These are phyloP conservation scores for Oreohelix idahoensis DNA, from an alignment of 1,140 invertebrate species.

Conservation along the genomic window DNA sequence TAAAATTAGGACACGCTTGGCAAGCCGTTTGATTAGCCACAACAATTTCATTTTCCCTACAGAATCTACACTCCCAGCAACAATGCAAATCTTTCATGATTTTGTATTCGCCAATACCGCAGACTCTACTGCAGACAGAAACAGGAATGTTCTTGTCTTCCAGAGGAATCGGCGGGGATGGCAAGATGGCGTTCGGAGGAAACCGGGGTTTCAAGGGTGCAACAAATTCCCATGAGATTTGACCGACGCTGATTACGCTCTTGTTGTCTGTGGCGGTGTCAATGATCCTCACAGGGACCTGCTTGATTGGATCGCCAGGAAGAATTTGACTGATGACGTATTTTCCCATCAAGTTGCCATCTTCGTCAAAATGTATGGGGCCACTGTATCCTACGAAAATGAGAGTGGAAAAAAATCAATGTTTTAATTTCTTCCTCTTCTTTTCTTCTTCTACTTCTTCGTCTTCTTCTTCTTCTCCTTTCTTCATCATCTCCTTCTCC, in stretches of 20 bases:
- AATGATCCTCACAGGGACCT: conserved; percentile 16
- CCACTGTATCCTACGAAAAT: conserved; percentile 19
- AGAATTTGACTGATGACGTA: conserved; percentile 43
- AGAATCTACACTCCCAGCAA: conserved; percentile 45
- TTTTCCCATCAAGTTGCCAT: conserved; percentile 41
- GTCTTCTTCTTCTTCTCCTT: no score
- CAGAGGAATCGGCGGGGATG: neutral
- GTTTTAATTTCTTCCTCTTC: neutral
- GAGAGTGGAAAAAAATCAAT: neutral
- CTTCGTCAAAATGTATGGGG: conserved; percentile 38
- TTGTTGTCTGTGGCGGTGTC: conserved; percentile 20
- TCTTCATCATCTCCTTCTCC: no score
- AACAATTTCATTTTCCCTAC: conserved; percentile 51
- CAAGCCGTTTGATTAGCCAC: conserved; percentile 48
- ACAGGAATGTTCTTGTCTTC: conserved; percentile 29
- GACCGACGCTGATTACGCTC: neutral
- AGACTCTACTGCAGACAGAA: conserved; percentile 47
- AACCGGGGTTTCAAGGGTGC: neutral
- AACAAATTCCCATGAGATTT: conserved; percentile 5
- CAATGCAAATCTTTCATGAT: conserved; percentile 27
- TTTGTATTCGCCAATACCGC: conserved; percentile 24
- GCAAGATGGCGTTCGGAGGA: neutral
- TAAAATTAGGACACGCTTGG: conserved; percentile 41
- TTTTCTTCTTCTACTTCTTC: neutral
- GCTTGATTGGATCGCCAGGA: neutral